These are phyloP conservation scores for Melinaea menophilus DNA, from an alignment of 2,888 invertebrate genomes.

Conservation along the genomic window DNA sequence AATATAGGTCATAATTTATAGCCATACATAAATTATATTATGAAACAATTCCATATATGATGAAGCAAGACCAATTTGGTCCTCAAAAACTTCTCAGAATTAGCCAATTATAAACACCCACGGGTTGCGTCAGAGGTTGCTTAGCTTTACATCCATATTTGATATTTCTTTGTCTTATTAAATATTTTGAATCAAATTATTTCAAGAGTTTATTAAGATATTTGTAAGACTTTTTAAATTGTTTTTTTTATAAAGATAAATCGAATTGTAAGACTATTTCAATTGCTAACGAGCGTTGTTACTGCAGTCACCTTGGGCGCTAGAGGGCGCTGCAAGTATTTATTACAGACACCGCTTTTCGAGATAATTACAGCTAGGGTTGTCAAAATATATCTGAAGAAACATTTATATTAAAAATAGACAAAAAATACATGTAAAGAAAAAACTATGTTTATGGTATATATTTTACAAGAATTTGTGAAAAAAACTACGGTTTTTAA, in stretches of 20 bases:
- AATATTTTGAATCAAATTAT: too few relatives aligned
- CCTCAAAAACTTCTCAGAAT: conserved; percentile 18
- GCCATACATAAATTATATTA: background rate
- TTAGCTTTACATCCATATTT: background rate
- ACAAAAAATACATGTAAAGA: background rate
- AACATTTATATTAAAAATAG: background rate
- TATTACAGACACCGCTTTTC: background rate
- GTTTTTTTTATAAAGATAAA: too few relatives aligned
- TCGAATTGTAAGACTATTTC: too few relatives aligned
- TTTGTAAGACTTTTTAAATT: too few relatives aligned
- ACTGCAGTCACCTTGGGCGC: background rate
- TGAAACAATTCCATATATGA: background rate
- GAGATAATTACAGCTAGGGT: background rate
- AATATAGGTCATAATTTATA: too few relatives aligned
- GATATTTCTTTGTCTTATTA: too few relatives aligned
- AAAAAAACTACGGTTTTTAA: too few relatives aligned
- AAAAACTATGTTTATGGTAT: too few relatives aligned
- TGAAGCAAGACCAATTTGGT: conserved; percentile 1
- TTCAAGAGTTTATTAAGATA: too few relatives aligned
- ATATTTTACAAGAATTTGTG: too few relatives aligned
- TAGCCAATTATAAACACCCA: conserved; percentile 25
- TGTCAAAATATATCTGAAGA: background rate
- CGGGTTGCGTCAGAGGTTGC: conserved; percentile 9
- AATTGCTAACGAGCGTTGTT: background rate
- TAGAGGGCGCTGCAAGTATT: conserved; percentile 3